Percentiles rank a stretch among this genome's conserved stretches.
Evolutionary conservation across 2,888 invertebrate species (phyloP).

Genomic region (Himalopsyche anomala): DNA sequence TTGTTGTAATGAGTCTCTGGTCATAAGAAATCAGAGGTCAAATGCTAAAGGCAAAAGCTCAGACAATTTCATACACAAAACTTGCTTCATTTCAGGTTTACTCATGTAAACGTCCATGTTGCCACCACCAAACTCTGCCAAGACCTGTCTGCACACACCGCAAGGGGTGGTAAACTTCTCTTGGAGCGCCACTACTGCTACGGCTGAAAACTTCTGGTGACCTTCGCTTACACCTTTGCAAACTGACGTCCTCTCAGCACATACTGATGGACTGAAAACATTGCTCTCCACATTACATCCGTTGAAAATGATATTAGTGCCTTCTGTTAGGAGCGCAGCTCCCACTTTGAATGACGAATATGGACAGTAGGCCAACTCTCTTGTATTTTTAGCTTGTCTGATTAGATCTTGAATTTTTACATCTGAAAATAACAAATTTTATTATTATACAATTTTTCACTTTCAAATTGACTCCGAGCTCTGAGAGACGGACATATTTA

Average conservation of each 20-base stretch:
- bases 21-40: neutral
- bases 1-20: no score
- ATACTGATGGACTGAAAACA: slow-evolving; percentile 86
- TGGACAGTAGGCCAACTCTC: slow-evolving; percentile 85
- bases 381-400: slow-evolving; percentile 78
- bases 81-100: slow-evolving; percentile 81
- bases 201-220: slow-evolving; percentile 81
- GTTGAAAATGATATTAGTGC: slow-evolving; percentile 80
- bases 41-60: slow-evolving; percentile 79
- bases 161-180: slow-evolving; percentile 87
- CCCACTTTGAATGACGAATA: slow-evolving; percentile 95
- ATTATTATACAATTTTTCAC: no score
- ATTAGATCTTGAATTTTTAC: slow-evolving; percentile 79
- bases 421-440: slow-evolving; percentile 72
- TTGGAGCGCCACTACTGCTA: slow-evolving; percentile 85
- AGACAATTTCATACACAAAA: slow-evolving; percentile 80
- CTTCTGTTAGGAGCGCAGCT: slow-evolving; percentile 85
- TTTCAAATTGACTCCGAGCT: no score
- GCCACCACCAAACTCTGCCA: slow-evolving; percentile 83
- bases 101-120: slow-evolving; percentile 86
- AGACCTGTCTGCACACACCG: slow-evolving; percentile 91
- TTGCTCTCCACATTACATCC: slow-evolving; percentile 97
- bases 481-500: no score
- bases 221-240: slow-evolving; percentile 92
- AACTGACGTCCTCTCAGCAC: slow-evolving; percentile 93